phyloP scores from a whole-genome alignment of 2,888 invertebrate genomes.

The Lathronympha strigana region DNA sequence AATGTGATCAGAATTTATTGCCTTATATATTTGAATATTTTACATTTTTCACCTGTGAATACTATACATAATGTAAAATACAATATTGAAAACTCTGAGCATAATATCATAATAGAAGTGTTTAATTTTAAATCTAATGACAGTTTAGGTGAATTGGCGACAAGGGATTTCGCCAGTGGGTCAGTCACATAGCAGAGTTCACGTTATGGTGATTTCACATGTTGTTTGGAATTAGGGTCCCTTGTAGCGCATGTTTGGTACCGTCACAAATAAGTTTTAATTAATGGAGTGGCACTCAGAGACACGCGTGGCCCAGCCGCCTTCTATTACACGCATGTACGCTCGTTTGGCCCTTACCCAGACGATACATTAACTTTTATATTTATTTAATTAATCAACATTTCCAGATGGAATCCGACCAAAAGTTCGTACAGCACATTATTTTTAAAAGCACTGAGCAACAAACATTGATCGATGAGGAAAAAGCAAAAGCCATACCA shows the following conservation, averaged over 20 bases:
- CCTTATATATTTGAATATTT: background rate
- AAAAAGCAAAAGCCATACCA: slow-evolving; percentile 25
- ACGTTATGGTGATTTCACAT: slow-evolving; percentile 46
- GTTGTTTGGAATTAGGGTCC: slow-evolving; percentile 63
- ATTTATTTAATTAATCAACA: slow-evolving; percentile 35
- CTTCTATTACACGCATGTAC: slow-evolving; percentile 64
- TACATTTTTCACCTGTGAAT: background rate
- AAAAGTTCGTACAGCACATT: background rate
- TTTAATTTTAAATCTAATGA: background rate
- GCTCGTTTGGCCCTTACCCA: slow-evolving; percentile 55
- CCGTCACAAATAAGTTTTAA: slow-evolving; percentile 81
- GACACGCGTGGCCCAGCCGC: slow-evolving; percentile 70
- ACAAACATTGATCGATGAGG: slow-evolving; percentile 6
- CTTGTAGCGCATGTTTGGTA: slow-evolving; percentile 62
- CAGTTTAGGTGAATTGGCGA: slow-evolving; percentile 23
- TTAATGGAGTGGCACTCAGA: slow-evolving; percentile 82
- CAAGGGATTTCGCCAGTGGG: slow-evolving; percentile 34
- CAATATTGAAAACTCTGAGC: too few species aligned
- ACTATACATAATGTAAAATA: background rate
- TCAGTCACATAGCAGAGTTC: slow-evolving; percentile 27
- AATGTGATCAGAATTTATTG: slow-evolving; percentile 22
- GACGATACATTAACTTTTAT: slow-evolving; percentile 39
- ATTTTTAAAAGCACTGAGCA: background rate
- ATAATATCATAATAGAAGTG: background rate
- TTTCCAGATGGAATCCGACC: background rate